phyloP scores from a whole-genome alignment of 2,888 invertebrate genomes.

The Gisinianus flammeolus region DNA sequence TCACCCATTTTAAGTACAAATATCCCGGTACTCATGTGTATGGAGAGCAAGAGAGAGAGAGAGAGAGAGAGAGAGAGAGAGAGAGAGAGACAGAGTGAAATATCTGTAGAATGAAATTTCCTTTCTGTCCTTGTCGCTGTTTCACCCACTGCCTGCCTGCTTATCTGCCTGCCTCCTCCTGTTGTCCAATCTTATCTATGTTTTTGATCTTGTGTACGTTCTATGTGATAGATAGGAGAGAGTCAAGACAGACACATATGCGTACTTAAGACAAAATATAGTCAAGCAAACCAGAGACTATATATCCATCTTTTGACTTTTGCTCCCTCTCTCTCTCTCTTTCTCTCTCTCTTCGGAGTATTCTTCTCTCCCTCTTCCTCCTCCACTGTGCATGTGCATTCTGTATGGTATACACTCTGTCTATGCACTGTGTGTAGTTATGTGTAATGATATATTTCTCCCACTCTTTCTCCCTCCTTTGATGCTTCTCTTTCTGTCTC shows the following conservation, averaged over 20 bases:
- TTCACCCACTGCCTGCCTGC: not conserved
- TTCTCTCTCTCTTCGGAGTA: not conserved
- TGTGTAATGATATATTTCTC: not conserved
- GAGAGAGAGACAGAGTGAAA: too few species aligned
- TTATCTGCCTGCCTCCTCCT: constrained; percentile 36
- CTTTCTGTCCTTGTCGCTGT: too few species aligned
- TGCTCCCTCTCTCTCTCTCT: constrained; percentile 6
- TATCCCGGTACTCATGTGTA: too few species aligned
- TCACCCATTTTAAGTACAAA: too few species aligned
- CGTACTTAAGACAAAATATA: constrained; percentile 8
- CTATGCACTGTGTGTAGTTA: not conserved
- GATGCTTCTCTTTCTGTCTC: not conserved
- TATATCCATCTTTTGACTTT: constrained; percentile 24
- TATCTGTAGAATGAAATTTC: too few species aligned
- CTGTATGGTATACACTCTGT: not conserved
- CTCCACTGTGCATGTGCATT: not conserved
- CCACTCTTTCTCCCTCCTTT: not conserved
- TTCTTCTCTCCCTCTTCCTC: not conserved
- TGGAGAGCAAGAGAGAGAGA: too few species aligned
- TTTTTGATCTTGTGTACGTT: constrained; percentile 10
- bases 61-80: too few species aligned
- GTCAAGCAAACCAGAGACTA: constrained; percentile 12
- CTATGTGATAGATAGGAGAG: not conserved
- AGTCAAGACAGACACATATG: constrained; percentile 2
- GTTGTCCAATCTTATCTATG: constrained; percentile 39